Evolutionary conservation across 2,888 invertebrate species (phyloP).

Genomic region (Monoplex corrugatus): DNA sequence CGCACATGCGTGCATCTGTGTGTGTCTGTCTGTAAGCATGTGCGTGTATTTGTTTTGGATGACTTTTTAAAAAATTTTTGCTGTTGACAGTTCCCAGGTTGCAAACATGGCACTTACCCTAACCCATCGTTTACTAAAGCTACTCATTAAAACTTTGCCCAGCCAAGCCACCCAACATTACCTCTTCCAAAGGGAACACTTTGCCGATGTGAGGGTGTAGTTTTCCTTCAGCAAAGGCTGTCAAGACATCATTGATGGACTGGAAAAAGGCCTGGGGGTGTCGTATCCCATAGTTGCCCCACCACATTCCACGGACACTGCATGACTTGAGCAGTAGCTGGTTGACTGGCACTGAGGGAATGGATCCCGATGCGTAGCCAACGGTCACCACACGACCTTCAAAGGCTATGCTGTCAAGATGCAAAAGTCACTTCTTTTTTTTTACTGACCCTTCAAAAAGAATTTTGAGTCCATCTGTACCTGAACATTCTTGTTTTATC

Average conservation of each 20-base stretch:
- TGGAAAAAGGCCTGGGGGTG: constrained; percentile 83
- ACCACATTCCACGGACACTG: constrained; percentile 83
- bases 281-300: constrained; percentile 82
- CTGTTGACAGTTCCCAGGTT: no score
- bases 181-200: constrained; percentile 84
- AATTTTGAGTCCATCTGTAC: no score
- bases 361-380: constrained; percentile 83
- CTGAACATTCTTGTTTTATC: no score
- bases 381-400: constrained; percentile 84
- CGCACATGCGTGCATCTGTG: no score
- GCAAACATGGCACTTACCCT: no score
- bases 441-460: no score
- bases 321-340: constrained; percentile 82
- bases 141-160: not conserved
- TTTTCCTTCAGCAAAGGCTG: constrained; percentile 86
- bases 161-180: constrained; percentile 47
- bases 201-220: constrained; percentile 85
- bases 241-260: constrained; percentile 85
- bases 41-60: no score
- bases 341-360: constrained; percentile 82
- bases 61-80: no score
- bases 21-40: no score
- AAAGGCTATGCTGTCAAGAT: constrained; percentile 83
- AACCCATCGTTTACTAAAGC: no score
- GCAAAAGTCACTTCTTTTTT: no score